phyloP scores from a whole-genome alignment of 2,888 invertebrate species.

The Cremastinae sp. region DNA sequence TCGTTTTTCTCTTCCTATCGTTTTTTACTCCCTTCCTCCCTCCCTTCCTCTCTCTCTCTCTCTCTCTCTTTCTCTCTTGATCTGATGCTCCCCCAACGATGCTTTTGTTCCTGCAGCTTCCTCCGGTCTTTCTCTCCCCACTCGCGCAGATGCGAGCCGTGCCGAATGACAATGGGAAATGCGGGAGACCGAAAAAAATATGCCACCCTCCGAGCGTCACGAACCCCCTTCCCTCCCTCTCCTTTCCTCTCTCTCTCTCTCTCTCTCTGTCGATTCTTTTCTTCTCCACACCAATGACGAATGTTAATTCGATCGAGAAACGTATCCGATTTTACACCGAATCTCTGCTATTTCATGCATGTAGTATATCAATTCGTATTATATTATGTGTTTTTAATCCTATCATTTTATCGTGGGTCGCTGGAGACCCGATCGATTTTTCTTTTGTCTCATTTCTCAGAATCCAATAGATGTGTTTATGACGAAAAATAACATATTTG shows the following conservation, averaged over 20 bases:
- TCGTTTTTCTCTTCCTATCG: no score
- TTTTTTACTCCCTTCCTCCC: conserved; percentile 15
- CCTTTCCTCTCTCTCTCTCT: conserved; percentile 24
- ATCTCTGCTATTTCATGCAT: no score
- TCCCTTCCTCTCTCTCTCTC: conserved; percentile 41
- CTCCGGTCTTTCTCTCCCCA: conserved; percentile 11
- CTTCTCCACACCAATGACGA: neutral
- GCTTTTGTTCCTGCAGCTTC: conserved; percentile 41
- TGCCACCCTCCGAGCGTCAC: neutral
- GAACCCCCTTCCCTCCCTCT: neutral
- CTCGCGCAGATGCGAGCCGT: neutral
- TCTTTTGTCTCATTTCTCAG: no score
- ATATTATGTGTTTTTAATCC: no score
- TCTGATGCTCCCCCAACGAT: conserved; percentile 35
- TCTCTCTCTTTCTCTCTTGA: conserved; percentile 25
- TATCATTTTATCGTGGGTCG: no score
- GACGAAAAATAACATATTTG: no score
- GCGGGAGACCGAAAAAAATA: neutral
- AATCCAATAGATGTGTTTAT: no score
- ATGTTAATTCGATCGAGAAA: conserved; percentile 5
- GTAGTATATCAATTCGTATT: no score
- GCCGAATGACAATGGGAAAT: conserved; percentile 11
- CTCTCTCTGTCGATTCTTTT: conserved; percentile 29
- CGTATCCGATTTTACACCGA: neutral
- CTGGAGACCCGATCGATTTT: neutral